phyloP scores from a whole-genome alignment of 2,797 vertebrate species.

The Serranus cabrilla region DNA sequence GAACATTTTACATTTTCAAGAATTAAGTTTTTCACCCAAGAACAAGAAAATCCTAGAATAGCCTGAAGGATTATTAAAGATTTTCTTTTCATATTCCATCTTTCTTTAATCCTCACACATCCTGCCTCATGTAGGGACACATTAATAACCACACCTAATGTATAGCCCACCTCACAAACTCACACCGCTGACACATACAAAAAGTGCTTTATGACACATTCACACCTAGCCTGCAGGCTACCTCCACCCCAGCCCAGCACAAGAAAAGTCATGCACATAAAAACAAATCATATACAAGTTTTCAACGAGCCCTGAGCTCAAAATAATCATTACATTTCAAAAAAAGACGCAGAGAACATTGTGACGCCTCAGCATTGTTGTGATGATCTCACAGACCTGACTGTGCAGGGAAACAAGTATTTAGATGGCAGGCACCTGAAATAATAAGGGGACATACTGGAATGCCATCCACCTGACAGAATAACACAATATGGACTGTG shows the following conservation, averaged over 20 bases:
- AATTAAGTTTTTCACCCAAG: neutral
- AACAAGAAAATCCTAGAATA: neutral
- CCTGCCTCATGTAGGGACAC: conserved; percentile 14
- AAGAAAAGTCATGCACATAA: conserved; percentile 36
- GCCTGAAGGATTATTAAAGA: conserved; percentile 5
- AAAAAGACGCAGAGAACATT: conserved; percentile 13
- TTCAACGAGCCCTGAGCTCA: conserved; percentile 15
- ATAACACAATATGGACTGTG: too few species aligned
- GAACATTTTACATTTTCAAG: neutral
- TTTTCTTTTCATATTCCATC: conserved; percentile 10
- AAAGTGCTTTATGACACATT: conserved; percentile 46
- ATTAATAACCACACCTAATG: conserved; percentile 40
- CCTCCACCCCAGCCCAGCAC: conserved; percentile 26
- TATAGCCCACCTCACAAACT: conserved; percentile 16
- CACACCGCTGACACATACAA: conserved; percentile 19
- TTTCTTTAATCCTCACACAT: conserved; percentile 23
- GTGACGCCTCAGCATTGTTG: neutral
- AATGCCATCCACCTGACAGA: conserved; percentile 7
- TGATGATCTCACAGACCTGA: neutral
- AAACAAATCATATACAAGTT: conserved; percentile 41
- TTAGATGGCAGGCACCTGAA: neutral
- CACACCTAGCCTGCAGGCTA: conserved; percentile 47
- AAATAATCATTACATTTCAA: conserved; percentile 23
- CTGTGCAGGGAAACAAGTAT: neutral
- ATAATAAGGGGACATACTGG: neutral